Evolutionary conservation across 2,888 invertebrate genomes (phyloP).

Genomic region (Chironomus riparius): DNA sequence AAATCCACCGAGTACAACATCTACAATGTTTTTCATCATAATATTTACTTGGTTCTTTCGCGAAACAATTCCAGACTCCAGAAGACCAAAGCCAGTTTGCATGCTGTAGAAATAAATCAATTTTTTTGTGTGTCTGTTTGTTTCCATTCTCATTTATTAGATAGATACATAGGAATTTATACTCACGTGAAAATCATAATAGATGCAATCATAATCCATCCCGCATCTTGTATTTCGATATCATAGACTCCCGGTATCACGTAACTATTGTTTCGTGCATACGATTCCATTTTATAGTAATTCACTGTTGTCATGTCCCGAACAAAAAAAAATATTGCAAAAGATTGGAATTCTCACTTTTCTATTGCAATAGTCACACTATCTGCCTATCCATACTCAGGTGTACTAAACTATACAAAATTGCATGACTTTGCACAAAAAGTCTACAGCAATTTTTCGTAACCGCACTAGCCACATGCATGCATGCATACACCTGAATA

Average conservation of each 20-base stretch:
- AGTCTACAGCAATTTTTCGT: not conserved
- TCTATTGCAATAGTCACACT: not conserved
- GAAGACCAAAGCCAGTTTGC: conserved; percentile 45
- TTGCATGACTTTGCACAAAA: not conserved
- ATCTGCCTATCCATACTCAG: not conserved
- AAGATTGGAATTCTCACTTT: too few relatives aligned
- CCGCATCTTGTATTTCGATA: conserved; percentile 3
- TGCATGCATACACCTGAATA: not conserved
- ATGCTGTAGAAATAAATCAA: not conserved
- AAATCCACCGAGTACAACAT: conserved; percentile 46
- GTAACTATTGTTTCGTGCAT: conserved; percentile 8
- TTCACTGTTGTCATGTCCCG: not conserved
- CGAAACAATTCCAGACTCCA: conserved; percentile 47
- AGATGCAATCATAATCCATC: conserved; percentile 13
- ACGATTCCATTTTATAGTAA: conserved; percentile 6
- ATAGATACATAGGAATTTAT: not conserved
- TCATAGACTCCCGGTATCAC: conserved; percentile 33
- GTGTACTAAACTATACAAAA: not conserved
- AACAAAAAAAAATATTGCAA: not conserved
- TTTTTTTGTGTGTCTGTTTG: not conserved
- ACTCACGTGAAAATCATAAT: conserved; percentile 12
- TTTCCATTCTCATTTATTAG: not conserved
- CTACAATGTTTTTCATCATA: conserved; percentile 51
- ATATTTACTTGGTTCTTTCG: conserved; percentile 49
- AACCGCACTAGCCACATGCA: not conserved